Evolutionary conservation across 2,888 invertebrate species (phyloP), one percentile per base, ranked within the genome.

Genomic region (Catocala fraxini): DNA sequence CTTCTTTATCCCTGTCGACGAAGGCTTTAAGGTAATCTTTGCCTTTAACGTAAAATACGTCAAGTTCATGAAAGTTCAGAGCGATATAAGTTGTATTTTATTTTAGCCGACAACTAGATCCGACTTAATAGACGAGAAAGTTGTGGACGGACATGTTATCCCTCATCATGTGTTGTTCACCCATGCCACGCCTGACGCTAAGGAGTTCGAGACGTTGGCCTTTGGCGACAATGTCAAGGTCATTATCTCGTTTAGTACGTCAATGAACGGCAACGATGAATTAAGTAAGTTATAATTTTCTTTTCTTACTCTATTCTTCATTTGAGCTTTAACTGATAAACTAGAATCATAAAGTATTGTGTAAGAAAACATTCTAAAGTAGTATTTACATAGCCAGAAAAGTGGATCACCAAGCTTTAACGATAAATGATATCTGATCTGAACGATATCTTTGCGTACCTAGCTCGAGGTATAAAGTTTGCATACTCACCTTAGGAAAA

Each of bases 1-100:
- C 12, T 98, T 98, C 91, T 97, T 98, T 85, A 97, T 98, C 78
- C 98, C 98, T 6, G 96, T 98, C 48, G 98, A 98, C 89, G 97
- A 97, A 86, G 98, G 98, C 63, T 97, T 98, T 81, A 97, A 97
- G 96, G 98, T 98, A 93, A 74, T 65, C 35, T 68, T 63, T 52
- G 51, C 41, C 55, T 65, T 63, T 53, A 33, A 43, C 15, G 41
- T 51, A 56, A 62, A 57, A 48, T 59, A 65, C n/a, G 47, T 43
- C 39, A 41, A 56, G 15, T n/a, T 52, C 25, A 15, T 42, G 15
- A 42, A 41, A 52, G 15, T 52, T 52, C 15, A 13, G 6, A 4
- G 2, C 11, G n/a, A 35, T 42, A 25, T 42, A 42, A 5, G 43
- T 39, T 12, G 6, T 51, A 9, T 63, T 58, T 67, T 59, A 64